Evolutionary conservation across 2,797 vertebrate species (phyloP), one percentile per base, ranked within the genome.

Genomic region (Epinephelus malabaricus): DNA sequence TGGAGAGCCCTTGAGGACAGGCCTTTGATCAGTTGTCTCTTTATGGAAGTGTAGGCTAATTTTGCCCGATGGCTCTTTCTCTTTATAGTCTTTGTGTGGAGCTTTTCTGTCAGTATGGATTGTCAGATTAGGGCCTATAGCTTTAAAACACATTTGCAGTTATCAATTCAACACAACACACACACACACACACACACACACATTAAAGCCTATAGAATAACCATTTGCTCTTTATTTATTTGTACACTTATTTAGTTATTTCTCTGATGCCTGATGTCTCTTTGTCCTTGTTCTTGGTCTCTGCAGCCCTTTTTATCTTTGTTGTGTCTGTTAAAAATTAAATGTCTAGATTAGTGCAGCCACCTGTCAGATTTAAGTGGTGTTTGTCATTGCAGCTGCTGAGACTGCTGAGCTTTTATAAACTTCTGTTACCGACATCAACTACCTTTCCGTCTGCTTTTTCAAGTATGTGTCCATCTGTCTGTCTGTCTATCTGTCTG

Each of bases 21-120:
- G 58, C 60, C 55, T 88, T 88, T 89, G 90, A 91, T 87, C 81
- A 80, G 4, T 19, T 81, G 78, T 85, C 82, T 86, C 76, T 85
- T 82, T 75, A 69, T 73, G 51, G 79, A 84, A 80, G 65, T 84
- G 73, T 63, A 49, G 70, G 70, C 85, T 84, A 76, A 89, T 86
- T 86, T 88, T 76, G 68, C 66, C 76, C 1, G 21, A 56, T 83
- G 73, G 86, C 76, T 77, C 40, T 72, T 64, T 86, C 50, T 70
- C 68, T 73, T 81, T 53, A 46, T 56, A 63, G 70, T 65, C 79
- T 81, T 79, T 77, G 54, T 83, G 83, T 71, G 1, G 64, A 73
- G 78, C 49, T 47, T 17, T 21, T 74, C 78, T 82, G 64, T 85
- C 74, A 73, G 51, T 83, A 45, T 72, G 51, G 50, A 61, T 69